These are phyloP conservation scores for Oscheius sp. DNA, from an alignment of 2,888 invertebrate species.

Conservation along the genomic window DNA sequence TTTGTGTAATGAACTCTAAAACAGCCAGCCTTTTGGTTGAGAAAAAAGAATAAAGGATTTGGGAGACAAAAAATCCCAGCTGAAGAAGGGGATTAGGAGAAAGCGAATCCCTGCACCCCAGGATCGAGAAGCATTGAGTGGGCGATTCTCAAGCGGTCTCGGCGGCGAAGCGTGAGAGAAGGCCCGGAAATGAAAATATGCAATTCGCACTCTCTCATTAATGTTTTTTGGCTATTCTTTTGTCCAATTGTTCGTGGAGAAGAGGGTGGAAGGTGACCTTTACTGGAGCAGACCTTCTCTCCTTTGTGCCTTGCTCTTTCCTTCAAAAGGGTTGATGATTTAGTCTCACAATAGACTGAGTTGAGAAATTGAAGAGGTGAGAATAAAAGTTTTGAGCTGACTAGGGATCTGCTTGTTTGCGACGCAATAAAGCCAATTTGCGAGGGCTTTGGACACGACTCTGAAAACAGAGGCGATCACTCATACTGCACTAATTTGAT, in stretches of 20 bases:
- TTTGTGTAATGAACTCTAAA: no score
- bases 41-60: background rate
- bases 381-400: constrained; percentile 12
- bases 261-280: no score
- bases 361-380: constrained; percentile 3
- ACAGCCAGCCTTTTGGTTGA: no score
- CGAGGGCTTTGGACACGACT: background rate
- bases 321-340: no score
- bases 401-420: constrained; percentile 8
- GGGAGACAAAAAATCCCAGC: background rate
- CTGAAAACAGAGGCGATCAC: constrained; percentile 13
- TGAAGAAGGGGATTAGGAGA: constrained; percentile 14
- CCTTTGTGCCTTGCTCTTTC: no score
- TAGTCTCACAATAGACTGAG: background rate
- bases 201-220: background rate
- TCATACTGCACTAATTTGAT: background rate
- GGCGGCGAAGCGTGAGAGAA: constrained; percentile 11
- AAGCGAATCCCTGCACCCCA: constrained; percentile 2
- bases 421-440: constrained; percentile 20
- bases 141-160: constrained; percentile 25
- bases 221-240: no score
- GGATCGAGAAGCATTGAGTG: constrained; percentile 22
- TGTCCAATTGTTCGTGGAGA: background rate
- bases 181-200: background rate
- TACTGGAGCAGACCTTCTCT: no score